Base-by-base conservation (phyloP, 1,140 invertebrate genomes). In the Meteorus sp. region DNA sequence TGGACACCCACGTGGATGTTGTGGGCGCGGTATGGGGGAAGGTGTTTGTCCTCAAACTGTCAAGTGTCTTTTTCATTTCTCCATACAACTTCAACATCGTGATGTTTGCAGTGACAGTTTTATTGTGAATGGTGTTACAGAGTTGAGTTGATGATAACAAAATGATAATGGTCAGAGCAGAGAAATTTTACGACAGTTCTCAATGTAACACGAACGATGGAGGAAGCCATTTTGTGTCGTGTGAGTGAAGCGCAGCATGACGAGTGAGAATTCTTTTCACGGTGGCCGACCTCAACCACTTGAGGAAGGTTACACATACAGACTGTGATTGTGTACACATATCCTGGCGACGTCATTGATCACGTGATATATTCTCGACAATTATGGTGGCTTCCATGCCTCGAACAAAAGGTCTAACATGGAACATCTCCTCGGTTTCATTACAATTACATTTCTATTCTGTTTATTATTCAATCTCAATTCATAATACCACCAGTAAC, bases 191-290 rank as follows among this genome's bases (percentile, higher is more conserved):
- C n/a, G n/a, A n/a, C n/a, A n/a, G n/a, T n/a, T n/a, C n/a, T n/a
- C n/a, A n/a, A n/a, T n/a, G n/a, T n/a, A n/a, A n/a, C n/a, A n/a
- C n/a, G n/a, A n/a, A n/a, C n/a, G n/a, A n/a, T n/a, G n/a, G n/a
- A n/a, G 56, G 56, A 51, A 51, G 56, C 56, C 56, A 58, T 58
- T 58, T 48, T 58, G 47, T 57, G 56, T 58, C 47, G 25, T 35
- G 37, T 22, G 8, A 41, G 45, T 58, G 20, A 50, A 58, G 33
- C 25, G 33, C 33, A 51, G 45, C 56, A n/a, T 58, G 56, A 58
- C 56, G 56, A 51, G 56, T 51, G 33, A 50, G 50, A n/a, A n/a
- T n/a, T n/a, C 55, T 58, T 27, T 50, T 51, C 47, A 56, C 44
- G 44, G 44, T 58, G 56, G 51, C 33, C 23, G 56, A 58, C 47